Evolutionary conservation across 2,113 vertebrate genomes (phyloP).

Genomic region (Oreochromis spilurus): DNA sequence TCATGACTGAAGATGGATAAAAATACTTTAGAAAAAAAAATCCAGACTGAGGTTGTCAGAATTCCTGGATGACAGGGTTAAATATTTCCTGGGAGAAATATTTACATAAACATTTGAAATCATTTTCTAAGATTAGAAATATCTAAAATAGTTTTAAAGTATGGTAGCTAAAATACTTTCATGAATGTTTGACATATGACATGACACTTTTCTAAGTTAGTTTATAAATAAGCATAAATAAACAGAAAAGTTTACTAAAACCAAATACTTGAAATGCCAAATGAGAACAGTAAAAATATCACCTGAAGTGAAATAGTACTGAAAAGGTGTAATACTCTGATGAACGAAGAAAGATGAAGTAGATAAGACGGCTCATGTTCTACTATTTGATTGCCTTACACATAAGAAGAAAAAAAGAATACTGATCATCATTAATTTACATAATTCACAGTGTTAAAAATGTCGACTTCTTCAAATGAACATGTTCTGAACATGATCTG

Average conservation of each 20-base stretch:
- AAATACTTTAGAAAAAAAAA: neutral
- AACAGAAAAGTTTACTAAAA: neutral
- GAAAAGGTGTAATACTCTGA: neutral
- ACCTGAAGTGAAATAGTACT: neutral
- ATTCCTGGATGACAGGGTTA: neutral
- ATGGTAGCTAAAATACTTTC: neutral
- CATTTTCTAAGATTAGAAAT: neutral
- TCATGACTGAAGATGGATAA: neutral
- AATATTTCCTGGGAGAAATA: neutral
- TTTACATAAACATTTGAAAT: neutral
- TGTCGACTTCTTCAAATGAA: neutral
- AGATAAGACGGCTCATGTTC: neutral
- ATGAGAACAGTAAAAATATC: neutral
- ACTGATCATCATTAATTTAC: neutral
- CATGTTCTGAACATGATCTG: neutral
- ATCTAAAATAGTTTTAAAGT: neutral
- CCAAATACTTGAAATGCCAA: neutral
- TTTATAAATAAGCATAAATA: neutral
- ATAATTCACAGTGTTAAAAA: neutral
- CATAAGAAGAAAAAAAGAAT: neutral
- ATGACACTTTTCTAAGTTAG: neutral
- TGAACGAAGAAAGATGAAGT: neutral
- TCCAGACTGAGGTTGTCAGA: neutral
- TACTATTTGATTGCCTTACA: neutral
- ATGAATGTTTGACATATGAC: neutral